phyloP scores from a whole-genome alignment of 2,113 vertebrate species.

The Dissostichus mawsoni region DNA sequence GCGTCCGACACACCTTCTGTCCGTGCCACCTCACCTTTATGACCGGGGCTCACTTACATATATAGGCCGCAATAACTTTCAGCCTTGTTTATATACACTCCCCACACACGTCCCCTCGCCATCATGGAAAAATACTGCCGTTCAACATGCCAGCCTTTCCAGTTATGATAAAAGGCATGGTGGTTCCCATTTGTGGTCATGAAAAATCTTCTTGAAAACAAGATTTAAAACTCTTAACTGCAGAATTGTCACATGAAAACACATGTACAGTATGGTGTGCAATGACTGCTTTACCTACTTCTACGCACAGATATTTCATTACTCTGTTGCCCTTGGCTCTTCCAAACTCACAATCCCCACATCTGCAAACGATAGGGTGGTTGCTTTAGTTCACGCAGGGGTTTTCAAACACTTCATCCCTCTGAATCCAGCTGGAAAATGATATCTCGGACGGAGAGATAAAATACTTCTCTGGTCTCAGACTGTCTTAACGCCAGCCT shows the following conservation, averaged over 20 bases:
- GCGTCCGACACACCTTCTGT: slow-evolving; percentile 52
- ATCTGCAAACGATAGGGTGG: slow-evolving; percentile 76
- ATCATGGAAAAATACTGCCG: slow-evolving; percentile 67
- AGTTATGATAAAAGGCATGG: slow-evolving; percentile 14
- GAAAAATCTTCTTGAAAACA: slow-evolving; percentile 1
- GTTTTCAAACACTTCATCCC: slow-evolving; percentile 50
- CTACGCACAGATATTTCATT: slow-evolving; percentile 81
- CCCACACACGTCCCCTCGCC: background rate
- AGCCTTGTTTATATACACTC: slow-evolving; percentile 45
- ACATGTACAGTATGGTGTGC: no score
- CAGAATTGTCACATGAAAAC: no score
- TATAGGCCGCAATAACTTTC: slow-evolving; percentile 41
- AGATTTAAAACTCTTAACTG: no score
- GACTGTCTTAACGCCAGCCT: slow-evolving; percentile 44
- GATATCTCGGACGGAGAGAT: slow-evolving; percentile 51
- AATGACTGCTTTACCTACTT: no score
- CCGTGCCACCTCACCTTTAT: slow-evolving; percentile 55
- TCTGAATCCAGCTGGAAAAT: slow-evolving; percentile 59
- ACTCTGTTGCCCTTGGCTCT: slow-evolving; percentile 80
- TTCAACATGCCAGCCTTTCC: background rate
- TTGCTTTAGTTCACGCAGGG: slow-evolving; percentile 54
- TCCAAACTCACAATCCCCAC: slow-evolving; percentile 62
- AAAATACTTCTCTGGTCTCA: slow-evolving; percentile 43
- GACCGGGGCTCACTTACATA: slow-evolving; percentile 31
- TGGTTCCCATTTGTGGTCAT: slow-evolving; percentile 19